phyloP scores from a whole-genome alignment of 37 sponge, comb jelly and placozoan genomes.

The Theonella swinhoei region DNA sequence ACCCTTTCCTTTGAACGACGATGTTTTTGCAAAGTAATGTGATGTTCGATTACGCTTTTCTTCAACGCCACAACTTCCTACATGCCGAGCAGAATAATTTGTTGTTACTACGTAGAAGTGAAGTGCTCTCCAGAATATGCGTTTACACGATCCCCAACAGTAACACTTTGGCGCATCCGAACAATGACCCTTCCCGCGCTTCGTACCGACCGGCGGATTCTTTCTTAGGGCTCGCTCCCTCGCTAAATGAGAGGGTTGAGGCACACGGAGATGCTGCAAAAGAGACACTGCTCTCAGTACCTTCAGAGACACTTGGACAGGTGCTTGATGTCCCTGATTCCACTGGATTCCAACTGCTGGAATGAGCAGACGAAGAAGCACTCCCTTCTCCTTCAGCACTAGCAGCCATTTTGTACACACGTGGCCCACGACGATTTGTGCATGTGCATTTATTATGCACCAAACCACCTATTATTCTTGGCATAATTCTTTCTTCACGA shows the following conservation, averaged over 20 bases:
- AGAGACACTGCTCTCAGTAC: not conserved
- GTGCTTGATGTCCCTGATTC: not conserved
- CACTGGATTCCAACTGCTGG: not conserved
- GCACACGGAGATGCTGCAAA: not conserved
- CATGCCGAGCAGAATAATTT: slow-evolving; percentile 39
- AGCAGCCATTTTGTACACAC: no score
- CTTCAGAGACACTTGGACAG: not conserved
- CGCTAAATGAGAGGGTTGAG: not conserved
- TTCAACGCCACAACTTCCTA: slow-evolving; percentile 35
- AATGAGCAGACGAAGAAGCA: not conserved
- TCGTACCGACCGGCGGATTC: not conserved
- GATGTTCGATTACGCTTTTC: slow-evolving; percentile 24
- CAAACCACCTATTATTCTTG: no score
- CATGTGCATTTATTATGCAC: no score
- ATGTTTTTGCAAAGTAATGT: slow-evolving; percentile 31
- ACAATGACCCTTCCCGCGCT: not conserved
- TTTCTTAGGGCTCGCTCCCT: not conserved
- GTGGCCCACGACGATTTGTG: no score
- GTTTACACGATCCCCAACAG: not conserved
- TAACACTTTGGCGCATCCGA: not conserved
- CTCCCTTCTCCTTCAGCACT: not conserved
- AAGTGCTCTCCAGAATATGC: not conserved
- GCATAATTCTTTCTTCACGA: no score
- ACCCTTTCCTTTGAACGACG: slow-evolving; percentile 17
- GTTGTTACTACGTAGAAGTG: not conserved